A percentile compares a stretch with the other conserved stretches of the same genome.
phyloP scores from a whole-genome alignment of 2,113 vertebrate species.

The Girardinichthys multiradiatus region DNA sequence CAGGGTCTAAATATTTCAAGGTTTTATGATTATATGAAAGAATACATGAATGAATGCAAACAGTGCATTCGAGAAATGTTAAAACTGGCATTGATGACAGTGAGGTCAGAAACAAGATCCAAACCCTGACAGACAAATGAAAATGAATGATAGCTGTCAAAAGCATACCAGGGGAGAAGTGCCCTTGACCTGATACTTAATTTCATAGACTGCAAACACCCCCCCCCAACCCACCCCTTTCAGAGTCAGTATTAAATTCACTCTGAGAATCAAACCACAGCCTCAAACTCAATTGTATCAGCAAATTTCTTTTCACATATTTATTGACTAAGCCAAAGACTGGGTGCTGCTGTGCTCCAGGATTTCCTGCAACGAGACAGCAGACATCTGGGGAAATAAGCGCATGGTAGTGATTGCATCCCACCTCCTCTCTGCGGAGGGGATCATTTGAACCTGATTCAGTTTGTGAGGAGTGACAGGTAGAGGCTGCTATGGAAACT shows the following conservation, averaged over 20 bases:
- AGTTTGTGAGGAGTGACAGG: conserved; percentile 71
- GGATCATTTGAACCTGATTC: conserved; percentile 64
- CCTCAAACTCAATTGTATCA: conserved; percentile 41
- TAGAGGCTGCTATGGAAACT: conserved; percentile 79
- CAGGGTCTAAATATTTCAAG: not conserved
- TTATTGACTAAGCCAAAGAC: conserved; percentile 33
- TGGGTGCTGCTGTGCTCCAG: conserved; percentile 19
- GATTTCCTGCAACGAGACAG: conserved; percentile 49
- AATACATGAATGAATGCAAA: not conserved
- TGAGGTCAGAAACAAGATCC: conserved; percentile 75
- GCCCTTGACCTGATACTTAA: conserved; percentile 79
- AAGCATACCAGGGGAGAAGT: conserved; percentile 76
- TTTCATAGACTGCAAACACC: conserved; percentile 52
- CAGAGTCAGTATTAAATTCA: not conserved
- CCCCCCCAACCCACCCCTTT: no score
- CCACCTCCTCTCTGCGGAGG: conserved; percentile 59
- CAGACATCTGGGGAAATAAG: conserved; percentile 72
- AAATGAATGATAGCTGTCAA: conserved; percentile 82
- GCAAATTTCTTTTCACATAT: conserved; percentile 35
- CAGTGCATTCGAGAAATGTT: conserved; percentile 13
- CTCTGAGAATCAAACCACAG: conserved; percentile 2
- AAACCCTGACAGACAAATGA: conserved; percentile 78
- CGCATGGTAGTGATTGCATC: conserved; percentile 56
- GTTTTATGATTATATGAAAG: not conserved
- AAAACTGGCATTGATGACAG: conserved; percentile 34